phyloP scores from a whole-genome alignment of 2,113 vertebrate species.

The Hypomesus transpacificus region DNA sequence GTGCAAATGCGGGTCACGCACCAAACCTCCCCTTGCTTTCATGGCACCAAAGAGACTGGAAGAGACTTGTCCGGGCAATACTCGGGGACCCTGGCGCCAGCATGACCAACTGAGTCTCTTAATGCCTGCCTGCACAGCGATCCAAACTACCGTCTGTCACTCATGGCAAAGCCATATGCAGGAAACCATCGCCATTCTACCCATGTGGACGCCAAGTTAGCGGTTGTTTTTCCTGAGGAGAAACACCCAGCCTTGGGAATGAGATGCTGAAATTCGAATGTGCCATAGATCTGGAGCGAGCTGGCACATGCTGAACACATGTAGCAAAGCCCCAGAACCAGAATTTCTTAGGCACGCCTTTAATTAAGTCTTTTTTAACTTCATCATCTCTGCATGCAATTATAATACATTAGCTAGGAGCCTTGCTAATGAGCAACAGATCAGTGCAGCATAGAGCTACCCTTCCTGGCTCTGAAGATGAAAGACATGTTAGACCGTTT shows the following conservation, averaged over 20 bases:
- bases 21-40: conserved; percentile 70
- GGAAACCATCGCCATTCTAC: conserved; percentile 61
- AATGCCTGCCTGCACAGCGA: conserved; percentile 62
- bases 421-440: conserved; percentile 71
- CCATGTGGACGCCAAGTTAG: conserved; percentile 61
- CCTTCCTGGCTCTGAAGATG: conserved; percentile 45
- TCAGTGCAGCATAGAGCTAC: conserved; percentile 59
- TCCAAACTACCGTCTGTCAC: conserved; percentile 58
- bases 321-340: conserved; percentile 55
- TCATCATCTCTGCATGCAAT: conserved; percentile 64
- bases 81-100: conserved; percentile 66
- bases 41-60: conserved; percentile 68
- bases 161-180: conserved; percentile 63
- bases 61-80: conserved; percentile 70
- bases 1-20: conserved; percentile 78
- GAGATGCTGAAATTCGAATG: conserved; percentile 64
- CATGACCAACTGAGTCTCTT: conserved; percentile 64
- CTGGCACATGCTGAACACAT: conserved; percentile 63
- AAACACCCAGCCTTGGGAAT: conserved; percentile 65
- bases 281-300: conserved; percentile 53
- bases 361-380: conserved; percentile 70
- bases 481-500: conserved; percentile 46
- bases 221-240: conserved; percentile 54
- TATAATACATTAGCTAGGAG: conserved; percentile 66
- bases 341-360: conserved; percentile 58